Evolutionary conservation across 1,140 invertebrate species (phyloP).

Genomic region (Tetramorium parvispinum): DNA sequence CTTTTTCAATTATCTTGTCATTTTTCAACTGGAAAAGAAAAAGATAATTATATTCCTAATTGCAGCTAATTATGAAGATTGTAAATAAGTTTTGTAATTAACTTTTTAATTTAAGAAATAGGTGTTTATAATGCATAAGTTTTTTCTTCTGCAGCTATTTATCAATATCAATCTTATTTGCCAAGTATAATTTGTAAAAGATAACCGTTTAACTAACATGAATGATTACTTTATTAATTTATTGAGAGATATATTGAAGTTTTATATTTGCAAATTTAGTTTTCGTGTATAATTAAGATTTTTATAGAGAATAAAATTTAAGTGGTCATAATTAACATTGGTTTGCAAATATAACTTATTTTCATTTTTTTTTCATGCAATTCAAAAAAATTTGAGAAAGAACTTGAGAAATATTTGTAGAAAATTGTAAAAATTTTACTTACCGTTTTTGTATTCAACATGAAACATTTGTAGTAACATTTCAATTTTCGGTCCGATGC

Average conservation of each 20-base stretch:
- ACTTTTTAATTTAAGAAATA: neutral
- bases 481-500: conserved; percentile 56
- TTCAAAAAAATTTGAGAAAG: neutral
- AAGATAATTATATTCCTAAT: neutral
- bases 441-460: conserved; percentile 70
- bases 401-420: neutral
- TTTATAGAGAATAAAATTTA: neutral
- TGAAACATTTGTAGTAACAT: conserved; percentile 73
- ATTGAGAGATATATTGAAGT: neutral
- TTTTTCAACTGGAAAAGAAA: conserved; percentile 55
- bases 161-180: neutral
- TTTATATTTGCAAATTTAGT: neutral
- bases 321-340: neutral
- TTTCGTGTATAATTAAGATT: neutral
- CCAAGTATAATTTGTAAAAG: neutral
- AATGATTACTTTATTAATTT: neutral
- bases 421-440: conserved; percentile 14
- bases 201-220: neutral
- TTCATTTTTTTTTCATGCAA: neutral
- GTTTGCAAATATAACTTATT: neutral
- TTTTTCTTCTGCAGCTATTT: neutral
- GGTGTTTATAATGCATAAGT: too few relatives aligned
- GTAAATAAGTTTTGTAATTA: neutral
- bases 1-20: conserved; percentile 36
- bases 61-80: neutral